A percentile compares a stretch with the other conserved stretches of the same genome.
Evolutionary conservation across 2,113 vertebrate genomes (phyloP).

Genomic region (Heptranchias perlo): DNA sequence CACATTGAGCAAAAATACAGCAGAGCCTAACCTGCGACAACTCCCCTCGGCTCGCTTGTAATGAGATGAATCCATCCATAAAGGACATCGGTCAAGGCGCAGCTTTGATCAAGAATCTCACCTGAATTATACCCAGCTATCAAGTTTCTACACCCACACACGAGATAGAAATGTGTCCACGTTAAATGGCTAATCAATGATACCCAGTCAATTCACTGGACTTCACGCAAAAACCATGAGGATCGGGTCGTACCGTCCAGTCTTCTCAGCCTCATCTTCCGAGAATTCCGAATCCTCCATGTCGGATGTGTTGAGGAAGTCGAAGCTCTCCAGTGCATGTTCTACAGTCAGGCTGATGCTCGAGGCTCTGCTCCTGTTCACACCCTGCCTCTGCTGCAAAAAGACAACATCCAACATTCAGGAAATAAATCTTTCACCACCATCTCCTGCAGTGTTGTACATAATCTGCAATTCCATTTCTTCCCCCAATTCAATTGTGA

Average conservation of each 20-base stretch:
- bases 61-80: too few relatives aligned
- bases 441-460: background rate
- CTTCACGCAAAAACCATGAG: background rate
- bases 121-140: too few relatives aligned
- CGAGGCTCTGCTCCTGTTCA: constrained; percentile 74
- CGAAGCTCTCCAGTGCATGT: constrained; percentile 86
- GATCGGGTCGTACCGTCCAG: constrained; percentile 43
- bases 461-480: background rate
- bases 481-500: background rate
- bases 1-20: too few relatives aligned
- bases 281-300: constrained; percentile 64
- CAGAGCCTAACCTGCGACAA: too few relatives aligned
- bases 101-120: too few relatives aligned
- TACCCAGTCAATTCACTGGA: background rate
- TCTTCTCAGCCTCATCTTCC: constrained; percentile 51
- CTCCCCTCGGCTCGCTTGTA: too few relatives aligned
- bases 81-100: too few relatives aligned
- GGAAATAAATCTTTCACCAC: background rate
- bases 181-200: background rate
- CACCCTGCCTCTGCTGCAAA: constrained; percentile 62
- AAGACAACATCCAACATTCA: constrained; percentile 31
- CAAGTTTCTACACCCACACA: background rate
- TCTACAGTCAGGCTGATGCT: constrained; percentile 88
- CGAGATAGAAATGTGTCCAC: background rate
- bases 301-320: constrained; percentile 85